Evolutionary conservation across 2,888 invertebrate genomes (phyloP).

Genomic region (Tiliacea aurago): DNA sequence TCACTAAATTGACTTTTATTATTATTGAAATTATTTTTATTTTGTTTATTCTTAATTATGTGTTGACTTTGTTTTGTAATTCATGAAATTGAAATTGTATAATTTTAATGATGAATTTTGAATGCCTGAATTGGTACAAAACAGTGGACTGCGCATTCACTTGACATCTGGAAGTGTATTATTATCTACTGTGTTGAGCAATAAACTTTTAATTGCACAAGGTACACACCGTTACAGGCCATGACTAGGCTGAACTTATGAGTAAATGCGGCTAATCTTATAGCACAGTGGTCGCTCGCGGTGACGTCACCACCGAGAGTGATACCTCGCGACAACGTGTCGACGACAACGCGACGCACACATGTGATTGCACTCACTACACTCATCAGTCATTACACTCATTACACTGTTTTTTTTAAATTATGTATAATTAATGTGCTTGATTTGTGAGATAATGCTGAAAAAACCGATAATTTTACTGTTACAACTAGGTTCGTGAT

Average conservation of each 20-base stretch:
- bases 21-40: no score
- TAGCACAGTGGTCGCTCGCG: background rate
- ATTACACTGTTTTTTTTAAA: background rate
- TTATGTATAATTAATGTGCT: background rate
- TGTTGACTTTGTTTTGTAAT: no score
- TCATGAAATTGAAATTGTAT: no score
- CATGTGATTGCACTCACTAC: background rate
- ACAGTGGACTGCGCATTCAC: no score
- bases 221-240: background rate
- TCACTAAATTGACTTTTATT: no score
- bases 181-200: no score
- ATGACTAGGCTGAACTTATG: background rate
- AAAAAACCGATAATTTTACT: background rate
- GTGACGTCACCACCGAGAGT: background rate
- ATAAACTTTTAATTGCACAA: no score
- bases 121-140: no score
- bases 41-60: no score
- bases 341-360: background rate
- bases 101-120: no score
- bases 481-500: background rate
- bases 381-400: background rate
- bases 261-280: background rate
- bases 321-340: background rate
- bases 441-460: background rate
- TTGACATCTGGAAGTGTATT: no score